phyloP scores from a whole-genome alignment of 92 coral and sea anemone species.

The Pocillopora meandrina region DNA sequence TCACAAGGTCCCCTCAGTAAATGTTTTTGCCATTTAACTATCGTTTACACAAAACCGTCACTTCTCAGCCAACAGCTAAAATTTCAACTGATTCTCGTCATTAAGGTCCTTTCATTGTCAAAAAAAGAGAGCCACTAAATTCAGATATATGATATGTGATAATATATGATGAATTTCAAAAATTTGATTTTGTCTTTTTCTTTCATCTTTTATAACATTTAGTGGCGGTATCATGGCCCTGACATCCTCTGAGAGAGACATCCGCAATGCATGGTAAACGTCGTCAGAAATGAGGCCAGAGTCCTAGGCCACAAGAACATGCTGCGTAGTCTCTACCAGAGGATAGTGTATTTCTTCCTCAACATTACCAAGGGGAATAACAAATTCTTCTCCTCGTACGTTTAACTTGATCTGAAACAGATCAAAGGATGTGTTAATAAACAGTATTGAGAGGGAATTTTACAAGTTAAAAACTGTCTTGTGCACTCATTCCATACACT shows the following conservation, averaged over 20 bases:
- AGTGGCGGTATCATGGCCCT: not conserved
- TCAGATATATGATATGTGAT: not conserved
- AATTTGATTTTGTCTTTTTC: not conserved
- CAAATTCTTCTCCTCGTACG: too few species aligned
- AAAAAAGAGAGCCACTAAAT: not conserved
- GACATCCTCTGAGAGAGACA: not conserved
- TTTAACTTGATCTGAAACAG: too few species aligned
- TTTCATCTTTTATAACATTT: not conserved
- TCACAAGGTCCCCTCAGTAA: too few species aligned
- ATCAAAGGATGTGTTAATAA: too few species aligned
- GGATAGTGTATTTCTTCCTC: too few species aligned
- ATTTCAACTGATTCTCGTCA: not conserved
- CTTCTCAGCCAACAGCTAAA: not conserved
- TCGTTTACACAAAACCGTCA: not conserved
- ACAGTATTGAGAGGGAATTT: not conserved
- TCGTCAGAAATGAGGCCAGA: not conserved
- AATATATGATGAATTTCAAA: not conserved
- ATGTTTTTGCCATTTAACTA: not conserved
- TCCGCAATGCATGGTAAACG: not conserved
- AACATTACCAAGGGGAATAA: too few species aligned
- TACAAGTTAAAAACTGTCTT: not conserved
- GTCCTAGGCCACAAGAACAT: constrained; percentile 11
- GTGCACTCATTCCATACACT: constrained; percentile 29
- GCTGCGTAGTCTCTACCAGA: not conserved
- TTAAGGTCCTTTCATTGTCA: too few species aligned